A percentile compares a stretch with the other conserved stretches of the same genome.
phyloP scores from a whole-genome alignment of 2,888 invertebrate genomes.

The Harpagoxenus sublaevis region DNA sequence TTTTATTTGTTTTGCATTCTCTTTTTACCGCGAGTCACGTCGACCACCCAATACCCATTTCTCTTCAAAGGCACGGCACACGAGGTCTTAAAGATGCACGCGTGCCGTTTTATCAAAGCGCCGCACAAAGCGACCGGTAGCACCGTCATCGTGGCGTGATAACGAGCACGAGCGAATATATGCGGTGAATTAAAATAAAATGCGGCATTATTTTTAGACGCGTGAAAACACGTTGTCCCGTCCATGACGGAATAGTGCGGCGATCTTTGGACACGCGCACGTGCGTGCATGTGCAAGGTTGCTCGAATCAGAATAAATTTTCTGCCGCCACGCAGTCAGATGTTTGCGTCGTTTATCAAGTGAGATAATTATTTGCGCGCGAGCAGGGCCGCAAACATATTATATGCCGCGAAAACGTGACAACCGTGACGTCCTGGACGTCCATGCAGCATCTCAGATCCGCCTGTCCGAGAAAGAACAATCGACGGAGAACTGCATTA shows the following conservation, averaged over 20 bases:
- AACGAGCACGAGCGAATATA: not conserved
- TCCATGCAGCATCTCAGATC: not conserved
- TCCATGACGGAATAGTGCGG: not conserved
- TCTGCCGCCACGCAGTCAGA: not conserved
- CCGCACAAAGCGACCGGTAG: not conserved
- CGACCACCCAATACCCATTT: not conserved
- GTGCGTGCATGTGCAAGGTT: slow-evolving; percentile 6
- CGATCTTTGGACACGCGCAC: not conserved
- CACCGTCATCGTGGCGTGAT: slow-evolving; percentile 8
- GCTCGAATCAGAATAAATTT: slow-evolving; percentile 35
- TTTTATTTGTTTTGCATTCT: not conserved
- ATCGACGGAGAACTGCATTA: not conserved
- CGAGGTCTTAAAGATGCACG: not conserved
- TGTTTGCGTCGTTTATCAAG: slow-evolving; percentile 27
- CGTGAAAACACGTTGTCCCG: not conserved
- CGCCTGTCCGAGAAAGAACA: not conserved
- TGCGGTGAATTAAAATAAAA: not conserved
- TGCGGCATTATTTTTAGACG: slow-evolving; percentile 43
- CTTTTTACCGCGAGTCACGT: not conserved
- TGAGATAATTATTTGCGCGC: slow-evolving; percentile 9
- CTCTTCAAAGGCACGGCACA: not conserved
- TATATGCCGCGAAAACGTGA: not conserved
- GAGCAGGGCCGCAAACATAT: not conserved
- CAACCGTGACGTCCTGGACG: too few species aligned
- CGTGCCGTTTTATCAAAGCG: not conserved